Conservation (phyloP, 2,113 vertebrate species). For the Pangasianodon gigas region DNA sequence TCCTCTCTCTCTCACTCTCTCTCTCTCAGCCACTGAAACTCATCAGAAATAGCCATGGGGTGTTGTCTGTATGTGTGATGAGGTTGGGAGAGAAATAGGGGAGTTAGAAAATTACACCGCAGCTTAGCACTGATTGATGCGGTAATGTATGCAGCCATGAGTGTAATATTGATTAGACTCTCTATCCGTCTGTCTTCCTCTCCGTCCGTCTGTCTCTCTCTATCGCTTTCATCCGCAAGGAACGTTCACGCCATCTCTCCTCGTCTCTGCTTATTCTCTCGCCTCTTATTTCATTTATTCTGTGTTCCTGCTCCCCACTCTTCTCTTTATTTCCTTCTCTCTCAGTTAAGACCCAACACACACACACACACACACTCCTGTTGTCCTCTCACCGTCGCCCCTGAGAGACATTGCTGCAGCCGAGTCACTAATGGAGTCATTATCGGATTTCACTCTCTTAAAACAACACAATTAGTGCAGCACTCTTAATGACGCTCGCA, state of each 20-base stretch:
- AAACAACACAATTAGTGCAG: conserved; percentile 73
- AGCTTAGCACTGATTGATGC: conserved; percentile 78
- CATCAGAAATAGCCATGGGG: conserved; percentile 82
- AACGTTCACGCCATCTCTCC: background rate
- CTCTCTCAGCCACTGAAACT: conserved; percentile 70
- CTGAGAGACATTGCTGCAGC: conserved; percentile 64
- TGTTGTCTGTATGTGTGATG: conserved; percentile 76
- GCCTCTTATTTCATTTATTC: conserved; percentile 50
- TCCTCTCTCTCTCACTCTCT: conserved; percentile 56
- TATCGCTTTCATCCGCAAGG: background rate
- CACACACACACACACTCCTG: conserved; percentile 7
- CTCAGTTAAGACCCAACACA: background rate
- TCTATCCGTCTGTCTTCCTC: conserved; percentile 19
- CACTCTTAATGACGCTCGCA: conserved; percentile 70
- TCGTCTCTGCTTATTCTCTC: background rate
- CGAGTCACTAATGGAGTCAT: conserved; percentile 75
- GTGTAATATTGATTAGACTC: conserved; percentile 69
- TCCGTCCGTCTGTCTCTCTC: conserved; percentile 9
- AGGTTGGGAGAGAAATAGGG: conserved; percentile 73
- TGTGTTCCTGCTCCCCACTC: conserved; percentile 17
- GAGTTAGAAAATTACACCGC: conserved; percentile 78
- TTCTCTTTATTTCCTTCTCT: conserved; percentile 22
- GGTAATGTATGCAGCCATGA: conserved; percentile 75
- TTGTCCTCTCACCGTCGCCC: conserved; percentile 43
- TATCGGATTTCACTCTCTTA: conserved; percentile 73